Evolutionary conservation across 2,113 vertebrate genomes (phyloP).

Genomic region (Rhabdornis inornatus): DNA sequence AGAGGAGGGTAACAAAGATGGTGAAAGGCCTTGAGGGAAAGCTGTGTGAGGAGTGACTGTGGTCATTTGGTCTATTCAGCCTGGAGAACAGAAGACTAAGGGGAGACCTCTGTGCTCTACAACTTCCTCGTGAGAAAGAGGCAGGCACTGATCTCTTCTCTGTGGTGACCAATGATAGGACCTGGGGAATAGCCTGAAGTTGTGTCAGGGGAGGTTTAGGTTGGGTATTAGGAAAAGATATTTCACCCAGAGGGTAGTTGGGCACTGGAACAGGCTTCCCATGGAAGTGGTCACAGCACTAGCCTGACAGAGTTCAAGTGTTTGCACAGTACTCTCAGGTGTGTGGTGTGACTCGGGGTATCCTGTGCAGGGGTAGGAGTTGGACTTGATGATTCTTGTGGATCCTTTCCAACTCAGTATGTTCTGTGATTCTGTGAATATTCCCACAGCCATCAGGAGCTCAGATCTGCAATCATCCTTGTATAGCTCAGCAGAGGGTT

Average conservation of each 20-base stretch:
- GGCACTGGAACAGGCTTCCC: neutral
- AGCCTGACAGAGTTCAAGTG: neutral
- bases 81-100: neutral
- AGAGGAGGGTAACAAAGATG: neutral
- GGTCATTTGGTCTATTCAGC: neutral
- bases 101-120: neutral
- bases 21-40: neutral
- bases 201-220: neutral
- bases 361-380: too few species aligned
- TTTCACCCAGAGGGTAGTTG: neutral
- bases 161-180: neutral
- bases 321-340: neutral
- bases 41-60: neutral
- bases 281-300: neutral
- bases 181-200: neutral
- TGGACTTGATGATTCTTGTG: neutral
- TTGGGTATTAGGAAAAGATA: neutral
- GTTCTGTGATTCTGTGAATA: neutral
- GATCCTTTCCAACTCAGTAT: neutral
- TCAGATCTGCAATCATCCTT: neutral
- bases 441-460: neutral
- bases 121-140: rapidly evolving
- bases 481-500: neutral
- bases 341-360: neutral
- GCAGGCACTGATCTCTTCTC: neutral